Percentiles rank a stretch among this genome's conserved stretches.
phyloP scores from a whole-genome alignment of 1,140 invertebrate genomes.

The Rhizoglyphus robini region DNA sequence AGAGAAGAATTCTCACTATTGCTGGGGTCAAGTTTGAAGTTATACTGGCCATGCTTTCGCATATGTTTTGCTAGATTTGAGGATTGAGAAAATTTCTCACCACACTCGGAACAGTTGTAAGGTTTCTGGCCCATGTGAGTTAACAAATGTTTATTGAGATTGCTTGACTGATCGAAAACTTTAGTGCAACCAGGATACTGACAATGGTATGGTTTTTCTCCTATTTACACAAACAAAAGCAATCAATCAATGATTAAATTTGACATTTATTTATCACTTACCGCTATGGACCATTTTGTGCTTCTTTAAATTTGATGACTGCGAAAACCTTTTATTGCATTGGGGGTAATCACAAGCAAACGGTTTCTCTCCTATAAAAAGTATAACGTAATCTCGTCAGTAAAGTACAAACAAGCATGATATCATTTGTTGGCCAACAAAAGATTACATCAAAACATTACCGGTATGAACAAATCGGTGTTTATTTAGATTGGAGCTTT shows the following conservation, averaged over 20 bases:
- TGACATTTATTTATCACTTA: slow-evolving; percentile 24
- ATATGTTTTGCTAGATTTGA: slow-evolving; percentile 15
- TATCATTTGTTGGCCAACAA: too few species aligned
- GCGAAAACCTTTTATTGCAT: slow-evolving; percentile 30
- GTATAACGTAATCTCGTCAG: neutral
- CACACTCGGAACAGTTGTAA: neutral
- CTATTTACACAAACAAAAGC: neutral
- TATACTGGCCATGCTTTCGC: slow-evolving; percentile 9
- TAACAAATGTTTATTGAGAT: slow-evolving; percentile 18
- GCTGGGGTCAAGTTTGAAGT: neutral
- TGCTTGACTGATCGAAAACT: slow-evolving; percentile 13
- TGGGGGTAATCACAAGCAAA: slow-evolving; percentile 29
- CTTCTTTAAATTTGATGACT: slow-evolving; percentile 32
- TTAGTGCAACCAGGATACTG: slow-evolving; percentile 10
- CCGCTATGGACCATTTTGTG: slow-evolving; percentile 31
- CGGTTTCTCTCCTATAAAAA: slow-evolving; percentile 31
- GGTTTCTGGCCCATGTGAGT: slow-evolving; percentile 18
- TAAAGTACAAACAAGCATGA: neutral
- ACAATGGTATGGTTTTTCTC: slow-evolving; percentile 15
- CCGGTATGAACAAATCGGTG: slow-evolving; percentile 30
- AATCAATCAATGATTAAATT: neutral
- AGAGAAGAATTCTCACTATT: neutral
- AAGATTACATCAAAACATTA: slow-evolving; percentile 19
- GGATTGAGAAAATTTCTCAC: slow-evolving; percentile 13
- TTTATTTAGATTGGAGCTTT: slow-evolving; percentile 30